phyloP scores from a whole-genome alignment of 2,888 invertebrate species.

The Chelonus formosanus region DNA sequence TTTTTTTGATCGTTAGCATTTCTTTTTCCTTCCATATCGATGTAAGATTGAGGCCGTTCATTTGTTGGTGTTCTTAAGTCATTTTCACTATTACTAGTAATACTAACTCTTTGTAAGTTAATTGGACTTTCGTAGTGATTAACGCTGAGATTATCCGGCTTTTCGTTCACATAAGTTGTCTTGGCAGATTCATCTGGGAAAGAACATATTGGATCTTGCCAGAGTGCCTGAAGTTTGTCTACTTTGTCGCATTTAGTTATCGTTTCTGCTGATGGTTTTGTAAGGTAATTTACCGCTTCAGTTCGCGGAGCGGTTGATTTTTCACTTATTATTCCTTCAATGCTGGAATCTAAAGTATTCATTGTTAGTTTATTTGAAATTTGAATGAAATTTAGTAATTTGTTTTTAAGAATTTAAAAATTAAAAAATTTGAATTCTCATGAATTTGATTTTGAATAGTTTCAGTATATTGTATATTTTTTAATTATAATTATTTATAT shows the following conservation, averaged over 20 bases:
- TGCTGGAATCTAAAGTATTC: constrained; percentile 39
- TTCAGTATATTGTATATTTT: no score
- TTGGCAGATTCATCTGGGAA: constrained; percentile 45
- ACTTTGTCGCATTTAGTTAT: constrained; percentile 59
- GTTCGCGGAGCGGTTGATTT: constrained; percentile 45
- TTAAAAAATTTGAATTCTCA: neutral
- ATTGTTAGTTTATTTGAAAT: neutral
- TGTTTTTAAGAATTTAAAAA: no score
- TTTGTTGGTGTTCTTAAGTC: constrained; percentile 49
- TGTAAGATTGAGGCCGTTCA: constrained; percentile 57
- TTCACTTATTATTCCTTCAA: constrained; percentile 42
- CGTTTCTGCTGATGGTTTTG: constrained; percentile 53
- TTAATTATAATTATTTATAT: no score
- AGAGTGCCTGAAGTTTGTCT: constrained; percentile 57
- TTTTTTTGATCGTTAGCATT: constrained; percentile 45
- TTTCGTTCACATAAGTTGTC: constrained; percentile 55
- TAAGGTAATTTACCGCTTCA: constrained; percentile 59
- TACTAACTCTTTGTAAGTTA: constrained; percentile 52
- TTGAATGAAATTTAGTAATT: no score
- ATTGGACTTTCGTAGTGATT: constrained; percentile 59
- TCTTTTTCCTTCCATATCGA: constrained; percentile 58
- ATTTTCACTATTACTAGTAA: constrained; percentile 57
- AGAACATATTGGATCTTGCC: constrained; percentile 53
- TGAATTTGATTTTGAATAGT: neutral
- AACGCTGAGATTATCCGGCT: constrained; percentile 41